phyloP scores from a whole-genome alignment of 2,797 vertebrate species.

The Epinephelus malabaricus region DNA sequence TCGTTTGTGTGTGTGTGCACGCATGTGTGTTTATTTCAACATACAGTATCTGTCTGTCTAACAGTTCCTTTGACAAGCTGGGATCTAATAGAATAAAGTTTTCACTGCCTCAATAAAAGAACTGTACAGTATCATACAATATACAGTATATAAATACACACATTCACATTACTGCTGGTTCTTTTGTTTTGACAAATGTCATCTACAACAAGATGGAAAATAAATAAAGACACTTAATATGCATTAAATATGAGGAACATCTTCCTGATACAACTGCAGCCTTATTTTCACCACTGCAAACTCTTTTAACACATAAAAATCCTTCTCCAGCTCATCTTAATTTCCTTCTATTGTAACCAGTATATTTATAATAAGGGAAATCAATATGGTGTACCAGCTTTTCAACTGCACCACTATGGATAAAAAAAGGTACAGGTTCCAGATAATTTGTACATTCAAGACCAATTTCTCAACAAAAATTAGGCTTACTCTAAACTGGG shows the following conservation, averaged over 20 bases:
- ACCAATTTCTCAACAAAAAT: constrained; percentile 9
- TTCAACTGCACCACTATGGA: not conserved
- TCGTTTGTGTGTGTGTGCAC: constrained; percentile 4
- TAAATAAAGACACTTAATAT: not conserved
- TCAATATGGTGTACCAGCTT: not conserved
- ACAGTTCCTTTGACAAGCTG: constrained; percentile 4
- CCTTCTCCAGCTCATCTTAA: not conserved
- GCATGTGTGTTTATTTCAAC: constrained; percentile 18
- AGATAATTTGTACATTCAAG: not conserved
- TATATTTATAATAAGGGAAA: not conserved
- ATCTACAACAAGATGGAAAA: not conserved
- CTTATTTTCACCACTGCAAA: not conserved
- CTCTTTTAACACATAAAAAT: not conserved
- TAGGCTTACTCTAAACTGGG: not conserved
- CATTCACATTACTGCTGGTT: not conserved
- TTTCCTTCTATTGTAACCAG: not conserved
- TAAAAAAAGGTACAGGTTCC: not conserved
- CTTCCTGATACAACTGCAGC: not conserved
- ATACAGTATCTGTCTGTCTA: constrained; percentile 22
- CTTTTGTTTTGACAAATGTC: not conserved
- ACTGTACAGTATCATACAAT: not conserved
- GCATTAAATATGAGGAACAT: not conserved
- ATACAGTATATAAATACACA: not conserved
- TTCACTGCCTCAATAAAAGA: constrained; percentile 5
- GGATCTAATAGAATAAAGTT: constrained; percentile 2